Percentiles rank a stretch among this genome's conserved stretches.
Conservation (phyloP, 2,113 vertebrate genomes). For the Apistogramma diplotaenia region DNA sequence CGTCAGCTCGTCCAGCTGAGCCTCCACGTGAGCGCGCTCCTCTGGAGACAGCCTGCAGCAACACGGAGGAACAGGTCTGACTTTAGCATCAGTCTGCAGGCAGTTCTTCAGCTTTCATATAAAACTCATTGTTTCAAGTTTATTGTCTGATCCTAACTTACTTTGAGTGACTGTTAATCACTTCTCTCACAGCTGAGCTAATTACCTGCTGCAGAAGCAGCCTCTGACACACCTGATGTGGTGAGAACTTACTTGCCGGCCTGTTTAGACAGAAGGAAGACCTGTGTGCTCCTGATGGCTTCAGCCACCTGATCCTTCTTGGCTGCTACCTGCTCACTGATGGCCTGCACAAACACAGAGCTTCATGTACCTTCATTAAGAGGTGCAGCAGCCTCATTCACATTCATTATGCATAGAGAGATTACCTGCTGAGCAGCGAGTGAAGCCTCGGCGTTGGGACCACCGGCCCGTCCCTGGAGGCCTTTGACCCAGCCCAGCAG, state of each 20-base stretch:
- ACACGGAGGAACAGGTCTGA: background rate
- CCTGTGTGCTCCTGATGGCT: slow-evolving; percentile 88
- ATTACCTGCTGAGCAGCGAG: slow-evolving; percentile 90
- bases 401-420: accelerated
- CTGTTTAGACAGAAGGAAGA: slow-evolving; percentile 91
- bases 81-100: background rate
- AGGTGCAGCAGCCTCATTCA: accelerated
- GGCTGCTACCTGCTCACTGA: slow-evolving; percentile 85
- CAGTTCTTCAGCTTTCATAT: background rate
- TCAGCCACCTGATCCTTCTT: slow-evolving; percentile 91
- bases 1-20: slow-evolving; percentile 83
- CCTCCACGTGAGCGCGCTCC: slow-evolving; percentile 83
- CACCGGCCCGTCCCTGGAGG: slow-evolving; percentile 75
- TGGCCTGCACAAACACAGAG: slow-evolving; percentile 71
- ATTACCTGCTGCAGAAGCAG: background rate
- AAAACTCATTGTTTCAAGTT: background rate
- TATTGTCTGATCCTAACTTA: background rate
- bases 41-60: slow-evolving; percentile 82
- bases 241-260: slow-evolving; percentile 87
- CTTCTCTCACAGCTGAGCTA: background rate
- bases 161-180: no score
- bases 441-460: slow-evolving; percentile 81
- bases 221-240: accelerated
- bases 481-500: slow-evolving; percentile 88
- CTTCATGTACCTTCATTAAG: background rate